phyloP scores from a whole-genome alignment of 2,113 vertebrate genomes.

The Gymnorhina tibicen region DNA sequence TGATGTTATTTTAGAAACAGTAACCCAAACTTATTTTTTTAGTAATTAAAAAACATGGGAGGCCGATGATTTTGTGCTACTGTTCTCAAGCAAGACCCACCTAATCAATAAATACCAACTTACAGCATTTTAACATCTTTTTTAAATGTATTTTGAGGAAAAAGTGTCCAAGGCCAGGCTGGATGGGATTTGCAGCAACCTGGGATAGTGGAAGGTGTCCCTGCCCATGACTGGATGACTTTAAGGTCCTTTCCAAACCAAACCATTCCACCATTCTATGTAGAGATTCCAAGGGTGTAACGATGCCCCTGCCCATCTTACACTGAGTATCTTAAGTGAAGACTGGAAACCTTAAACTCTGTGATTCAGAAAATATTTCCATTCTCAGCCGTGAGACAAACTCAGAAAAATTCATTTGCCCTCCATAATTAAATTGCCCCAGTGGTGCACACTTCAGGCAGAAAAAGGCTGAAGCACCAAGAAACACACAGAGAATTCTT shows the following conservation, averaged over 20 bases:
- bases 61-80: background rate
- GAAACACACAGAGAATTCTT: background rate
- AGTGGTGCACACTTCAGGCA: background rate
- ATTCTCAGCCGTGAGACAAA: background rate
- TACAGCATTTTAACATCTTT: background rate
- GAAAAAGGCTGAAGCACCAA: background rate
- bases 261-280: background rate
- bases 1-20: background rate
- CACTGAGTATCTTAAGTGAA: fast-evolving
- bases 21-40: background rate
- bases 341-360: background rate
- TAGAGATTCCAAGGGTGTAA: background rate
- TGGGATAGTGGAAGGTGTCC: background rate
- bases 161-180: background rate
- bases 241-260: background rate
- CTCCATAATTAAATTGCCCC: background rate
- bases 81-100: background rate
- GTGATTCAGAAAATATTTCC: background rate
- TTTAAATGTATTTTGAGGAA: background rate
- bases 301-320: background rate
- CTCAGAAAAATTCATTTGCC: background rate
- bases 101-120: background rate
- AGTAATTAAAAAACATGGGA: background rate
- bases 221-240: background rate
- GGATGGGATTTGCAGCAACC: background rate